These are phyloP conservation scores for Spodoptera frugiperda DNA, from an alignment of 1,140 invertebrate genomes.

Conservation along the genomic window DNA sequence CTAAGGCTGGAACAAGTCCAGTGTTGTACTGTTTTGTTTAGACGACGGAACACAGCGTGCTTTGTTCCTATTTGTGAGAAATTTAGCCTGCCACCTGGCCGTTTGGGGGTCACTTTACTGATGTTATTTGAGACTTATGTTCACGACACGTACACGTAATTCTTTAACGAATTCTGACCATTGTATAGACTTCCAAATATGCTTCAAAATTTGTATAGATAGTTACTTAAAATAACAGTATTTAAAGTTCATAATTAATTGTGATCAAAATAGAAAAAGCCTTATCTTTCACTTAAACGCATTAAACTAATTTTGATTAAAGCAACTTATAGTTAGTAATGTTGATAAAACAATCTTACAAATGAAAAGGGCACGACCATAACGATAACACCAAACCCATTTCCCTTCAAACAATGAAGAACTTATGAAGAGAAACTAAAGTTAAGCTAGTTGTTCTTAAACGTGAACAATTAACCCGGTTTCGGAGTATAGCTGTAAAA, in stretches of 20 bases:
- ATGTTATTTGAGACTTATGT: neutral
- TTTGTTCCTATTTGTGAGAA: slow-evolving; percentile 61
- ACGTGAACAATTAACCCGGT: slow-evolving; percentile 27
- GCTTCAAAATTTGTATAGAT: too few species aligned
- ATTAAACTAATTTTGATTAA: too few species aligned
- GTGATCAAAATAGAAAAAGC: too few species aligned
- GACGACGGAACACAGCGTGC: slow-evolving; percentile 53
- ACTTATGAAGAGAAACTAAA: slow-evolving; percentile 2
- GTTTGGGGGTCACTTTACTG: neutral
- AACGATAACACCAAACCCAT: neutral
- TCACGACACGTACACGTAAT: too few species aligned
- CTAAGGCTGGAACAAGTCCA: slow-evolving; percentile 29
- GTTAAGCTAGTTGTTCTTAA: slow-evolving; percentile 28
- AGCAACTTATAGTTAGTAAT: too few species aligned
- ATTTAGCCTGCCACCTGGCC: slow-evolving; percentile 46
- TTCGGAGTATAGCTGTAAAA: slow-evolving; percentile 2
- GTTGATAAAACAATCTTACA: neutral
- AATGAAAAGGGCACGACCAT: neutral
- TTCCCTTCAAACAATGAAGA: neutral
- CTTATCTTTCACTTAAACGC: too few species aligned
- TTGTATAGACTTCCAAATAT: too few species aligned
- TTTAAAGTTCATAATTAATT: too few species aligned
- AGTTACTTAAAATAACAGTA: too few species aligned
- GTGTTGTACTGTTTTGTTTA: slow-evolving; percentile 42
- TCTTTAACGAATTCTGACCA: too few species aligned